Conservation (phyloP, 2,888 invertebrate species). For the Tiphia femorata region DNA sequence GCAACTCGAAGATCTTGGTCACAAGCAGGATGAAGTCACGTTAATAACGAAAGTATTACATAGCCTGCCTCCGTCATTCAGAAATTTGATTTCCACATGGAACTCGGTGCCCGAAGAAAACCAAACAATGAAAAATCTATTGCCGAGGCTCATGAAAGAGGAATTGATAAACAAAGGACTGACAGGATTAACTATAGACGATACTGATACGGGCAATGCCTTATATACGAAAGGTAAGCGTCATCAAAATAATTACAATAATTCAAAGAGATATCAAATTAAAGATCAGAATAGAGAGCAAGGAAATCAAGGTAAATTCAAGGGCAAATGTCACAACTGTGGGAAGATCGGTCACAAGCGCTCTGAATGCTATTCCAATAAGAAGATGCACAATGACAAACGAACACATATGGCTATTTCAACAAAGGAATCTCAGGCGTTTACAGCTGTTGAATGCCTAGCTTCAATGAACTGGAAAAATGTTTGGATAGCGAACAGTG, state of each 20-base stretch:
- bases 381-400: background rate
- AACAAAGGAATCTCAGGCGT: background rate
- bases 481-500: background rate
- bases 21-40: constrained; percentile 5
- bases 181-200: background rate
- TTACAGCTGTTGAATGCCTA: constrained; percentile 1
- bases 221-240: background rate
- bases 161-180: background rate
- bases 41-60: constrained; percentile 1
- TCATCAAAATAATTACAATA: background rate
- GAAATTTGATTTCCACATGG: background rate
- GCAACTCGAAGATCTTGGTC: background rate
- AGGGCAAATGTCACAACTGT: background rate
- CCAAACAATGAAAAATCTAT: background rate
- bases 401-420: background rate
- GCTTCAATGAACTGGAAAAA: background rate
- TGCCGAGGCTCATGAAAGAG: background rate
- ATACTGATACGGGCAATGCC: background rate
- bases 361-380: background rate
- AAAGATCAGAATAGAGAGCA: background rate
- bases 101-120: background rate
- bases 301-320: background rate
- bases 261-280: no score
- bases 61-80: background rate
- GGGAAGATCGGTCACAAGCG: background rate